Evolutionary conservation across 2,888 invertebrate genomes (phyloP), one percentile per base, ranked within the genome.

Genomic region (Blomia tropicalis): DNA sequence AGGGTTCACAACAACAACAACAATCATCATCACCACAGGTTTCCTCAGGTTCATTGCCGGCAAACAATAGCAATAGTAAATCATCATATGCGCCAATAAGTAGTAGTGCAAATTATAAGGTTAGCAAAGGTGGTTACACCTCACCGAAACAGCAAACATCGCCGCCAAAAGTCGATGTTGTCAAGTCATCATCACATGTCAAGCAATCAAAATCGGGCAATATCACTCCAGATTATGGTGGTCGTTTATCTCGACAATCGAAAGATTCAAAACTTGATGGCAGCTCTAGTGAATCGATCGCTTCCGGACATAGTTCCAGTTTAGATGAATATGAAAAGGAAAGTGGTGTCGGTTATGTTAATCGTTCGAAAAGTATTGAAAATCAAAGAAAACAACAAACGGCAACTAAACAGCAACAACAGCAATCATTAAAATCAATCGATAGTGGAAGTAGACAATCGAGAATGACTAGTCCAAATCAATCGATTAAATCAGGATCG

Each of bases 291-390:
- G 63, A 60, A 32, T 56, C 62, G 14, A 19, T 47, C 14, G 64
- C 66, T 22, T 67, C 66, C 11, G 65, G 63, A 25, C 19, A 11
- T n/a, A 19, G 29, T 19, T 63, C 59, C 17, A 65, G 65, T 62
- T 43, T 66, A 53, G 66, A 65, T 36, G 67, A 66, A 41, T 68
- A 68, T 63, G 64, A 58, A n/a, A 44, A 56, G n/a, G 66, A 66
- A 27, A 30, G 56, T 25, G 25, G 29, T 56, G 56, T 11, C 14
- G 56, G 29, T 29, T 11, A 11, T 14, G 22, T 43, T 25, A 56
- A 27, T 25, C 41, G 53, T 7, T 29, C 61, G 7, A 60, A 27
- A 25, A 32, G 41, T 2, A 41, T 61, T 14, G 43, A 61, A 36
- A 19, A 36, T 23, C 11, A 29, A n/a, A 2, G 11, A 1, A 47